These are phyloP conservation scores for Arnoldichthys spilopterus DNA, from an alignment of 2,797 vertebrate species.

Conservation along the genomic window DNA sequence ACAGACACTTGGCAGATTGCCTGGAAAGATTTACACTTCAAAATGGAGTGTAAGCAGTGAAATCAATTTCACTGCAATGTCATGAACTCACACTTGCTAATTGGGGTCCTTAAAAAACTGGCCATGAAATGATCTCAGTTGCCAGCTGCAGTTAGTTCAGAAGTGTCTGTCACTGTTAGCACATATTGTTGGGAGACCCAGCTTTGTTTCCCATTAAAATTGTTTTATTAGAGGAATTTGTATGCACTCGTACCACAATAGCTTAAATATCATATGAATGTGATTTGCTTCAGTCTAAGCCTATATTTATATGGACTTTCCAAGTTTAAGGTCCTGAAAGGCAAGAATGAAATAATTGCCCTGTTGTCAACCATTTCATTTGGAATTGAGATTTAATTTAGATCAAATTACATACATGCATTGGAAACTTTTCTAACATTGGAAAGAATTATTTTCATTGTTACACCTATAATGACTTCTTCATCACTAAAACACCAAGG, in stretches of 20 bases:
- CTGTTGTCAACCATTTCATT: not conserved
- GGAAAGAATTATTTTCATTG: no score
- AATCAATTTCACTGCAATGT: constrained; percentile 39
- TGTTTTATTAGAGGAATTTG: not conserved
- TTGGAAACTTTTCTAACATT: no score
- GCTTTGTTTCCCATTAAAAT: not conserved
- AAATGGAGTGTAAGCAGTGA: constrained; percentile 34
- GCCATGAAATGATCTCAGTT: constrained; percentile 19
- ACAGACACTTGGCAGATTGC: constrained; percentile 41
- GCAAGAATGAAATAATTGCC: not conserved
- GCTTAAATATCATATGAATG: not conserved
- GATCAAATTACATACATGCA: no score
- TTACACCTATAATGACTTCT: no score
- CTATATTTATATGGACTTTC: not conserved
- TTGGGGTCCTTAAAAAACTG: constrained; percentile 12
- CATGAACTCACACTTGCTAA: constrained; percentile 31
- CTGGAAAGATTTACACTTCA: constrained; percentile 33
- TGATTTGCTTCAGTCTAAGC: not conserved
- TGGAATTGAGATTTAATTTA: no score
- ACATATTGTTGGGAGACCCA: not conserved
- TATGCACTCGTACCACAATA: not conserved
- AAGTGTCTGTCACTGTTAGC: not conserved
- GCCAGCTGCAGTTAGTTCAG: constrained; percentile 1
- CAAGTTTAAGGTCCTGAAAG: not conserved
- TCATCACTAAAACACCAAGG: no score